Evolutionary conservation across 2,888 invertebrate genomes (phyloP).

Genomic region (Gortyna flavago): DNA sequence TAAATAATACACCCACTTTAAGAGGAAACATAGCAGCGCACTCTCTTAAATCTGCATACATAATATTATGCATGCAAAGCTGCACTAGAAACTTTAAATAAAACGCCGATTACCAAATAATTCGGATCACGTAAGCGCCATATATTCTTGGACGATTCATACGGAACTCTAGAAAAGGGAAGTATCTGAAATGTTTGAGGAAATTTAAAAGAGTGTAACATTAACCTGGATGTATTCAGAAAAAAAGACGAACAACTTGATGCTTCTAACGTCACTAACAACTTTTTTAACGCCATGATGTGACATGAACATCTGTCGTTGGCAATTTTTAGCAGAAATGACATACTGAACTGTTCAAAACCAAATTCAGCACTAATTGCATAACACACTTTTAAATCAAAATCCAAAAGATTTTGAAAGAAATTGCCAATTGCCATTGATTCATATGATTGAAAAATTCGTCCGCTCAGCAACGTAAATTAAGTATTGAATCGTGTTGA

Average conservation of each 20-base stretch:
- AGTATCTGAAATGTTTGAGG: conserved; percentile 36
- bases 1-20: background rate
- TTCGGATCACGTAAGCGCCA: conserved; percentile 55
- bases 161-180: conserved; percentile 42
- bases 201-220: conserved; percentile 48
- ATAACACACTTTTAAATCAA: background rate
- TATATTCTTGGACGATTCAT: conserved; percentile 54
- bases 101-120: conserved; percentile 54
- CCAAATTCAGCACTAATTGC: background rate
- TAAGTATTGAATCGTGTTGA: background rate
- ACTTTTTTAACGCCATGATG: background rate
- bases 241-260: background rate
- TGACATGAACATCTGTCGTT: background rate
- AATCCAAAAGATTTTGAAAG: background rate
- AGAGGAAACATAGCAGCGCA: background rate
- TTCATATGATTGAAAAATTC: background rate
- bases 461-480: background rate
- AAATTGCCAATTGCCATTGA: background rate
- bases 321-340: too few relatives aligned
- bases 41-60: conserved; percentile 37
- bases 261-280: background rate
- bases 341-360: too few relatives aligned
- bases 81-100: conserved; percentile 55
- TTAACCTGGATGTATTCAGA: conserved; percentile 17
- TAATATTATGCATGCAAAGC: conserved; percentile 37